Base-by-base conservation (phyloP, 2,888 invertebrate species). In the Papilio protenor region DNA sequence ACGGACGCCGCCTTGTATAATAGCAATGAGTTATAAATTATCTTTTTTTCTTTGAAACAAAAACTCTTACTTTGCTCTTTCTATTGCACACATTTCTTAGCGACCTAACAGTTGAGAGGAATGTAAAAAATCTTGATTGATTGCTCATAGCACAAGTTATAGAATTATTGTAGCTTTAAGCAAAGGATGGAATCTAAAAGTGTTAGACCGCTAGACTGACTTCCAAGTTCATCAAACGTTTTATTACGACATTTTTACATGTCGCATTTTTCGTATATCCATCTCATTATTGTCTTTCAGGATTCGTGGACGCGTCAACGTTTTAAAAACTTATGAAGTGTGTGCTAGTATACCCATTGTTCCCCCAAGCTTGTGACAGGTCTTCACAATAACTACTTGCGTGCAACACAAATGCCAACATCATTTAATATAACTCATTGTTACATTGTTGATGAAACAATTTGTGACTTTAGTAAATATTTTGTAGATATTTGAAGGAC, bases 291-390 rank as follows among this genome's bases (percentile, higher is more conserved):
- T 76, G 52, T 61, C 72, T 61, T 72, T 45, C 71, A 33, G 52
- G 61, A 61, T 61, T 72, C 40, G 33, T 21, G 52, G 61, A 72
- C 52, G 76, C 76, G 61, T 72, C 52, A 72, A 18, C 47, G 72
- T 64, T 61, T 76, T 76, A 76, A 76, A 64, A 76, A 21, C 16
- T 64, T 61, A 76, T 71, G 52, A 76, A 72, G 61, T 76, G 61
- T 72, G 72, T 49, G 33, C 71, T 33, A 49, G 61, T 71, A n/a
- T 71, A 72, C 16, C 12, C 33, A 33, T 72, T 72, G 76, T 71
- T 61, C 57, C 12, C 59, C 61, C 45, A 71, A 40, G 71, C 61
- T 21, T 71, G 47, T 33, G 49, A 71, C 61, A 40, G n/a, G 33
- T 75, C 47, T 75, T 70, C 21, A 75, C 57, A 69, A 57, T 75